Base-by-base conservation (phyloP, 2,797 vertebrate genomes). In the Rhodeus uyekii region DNA sequence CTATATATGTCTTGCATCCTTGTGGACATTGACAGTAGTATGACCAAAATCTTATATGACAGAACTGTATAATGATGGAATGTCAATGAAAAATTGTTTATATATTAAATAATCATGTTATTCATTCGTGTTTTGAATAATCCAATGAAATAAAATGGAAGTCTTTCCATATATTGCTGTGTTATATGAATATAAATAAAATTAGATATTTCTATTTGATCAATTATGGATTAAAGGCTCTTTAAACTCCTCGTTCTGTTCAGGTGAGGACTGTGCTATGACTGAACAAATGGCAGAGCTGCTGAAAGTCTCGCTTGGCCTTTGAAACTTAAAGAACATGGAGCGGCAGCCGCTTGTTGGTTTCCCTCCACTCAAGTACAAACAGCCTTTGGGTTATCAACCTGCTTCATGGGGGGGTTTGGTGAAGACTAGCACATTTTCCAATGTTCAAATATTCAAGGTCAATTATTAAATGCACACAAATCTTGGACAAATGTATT, bases 221-320 rank as follows among this genome's bases (percentile, higher is more conserved):
- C n/a, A n/a, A n/a, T n/a, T n/a, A 46, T 46, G 18, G 55, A 55
- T 55, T 24, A 5, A n/a, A 61, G 10, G 8, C 13, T 29, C 24
- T 76, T 29, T 78, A 73, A 75, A 8, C 38, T 0, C 3, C 88
- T 87, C 42, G 44, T 64, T 78, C 10, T 64, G 69, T 87, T 58
- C 85, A 99, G 97, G 95, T 89, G 95, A 92, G 65, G 96, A 96
- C 88, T 96, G 96, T 58, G 89, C 88, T 83, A 94, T 98, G 90
- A 95, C 97, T 83, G 94, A 96, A 89, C 96, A 98, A 89, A 97
- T 99, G 95, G 97, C 97, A 19, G 95, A 96, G 0, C 91, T 99
- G 87, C 90, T 99, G 60, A 99, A 97, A 94, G 95, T 95, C 16
- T 97, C 97, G 0, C 91, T 99, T 89, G 97, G 98, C 88, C 93